Conservation (phyloP, 2,888 invertebrate genomes). For the Napeogenes inachia region DNA sequence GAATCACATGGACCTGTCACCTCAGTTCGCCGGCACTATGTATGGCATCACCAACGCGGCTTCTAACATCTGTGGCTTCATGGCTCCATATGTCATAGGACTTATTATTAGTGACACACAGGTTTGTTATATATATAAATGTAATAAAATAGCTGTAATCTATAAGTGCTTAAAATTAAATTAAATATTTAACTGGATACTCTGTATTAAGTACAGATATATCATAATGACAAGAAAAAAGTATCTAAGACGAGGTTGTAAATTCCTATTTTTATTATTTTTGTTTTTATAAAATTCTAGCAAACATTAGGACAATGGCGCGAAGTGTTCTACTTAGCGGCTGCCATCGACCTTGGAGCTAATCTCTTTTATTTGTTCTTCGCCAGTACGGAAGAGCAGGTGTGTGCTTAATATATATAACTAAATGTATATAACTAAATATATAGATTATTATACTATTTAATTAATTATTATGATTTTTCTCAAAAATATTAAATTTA, state of each 20-base stretch:
- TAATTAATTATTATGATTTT: no score
- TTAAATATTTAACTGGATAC: no score
- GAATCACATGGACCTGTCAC: conserved; percentile 90
- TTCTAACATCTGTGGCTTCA: conserved; percentile 88
- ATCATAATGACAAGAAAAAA: not conserved
- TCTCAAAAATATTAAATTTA: no score
- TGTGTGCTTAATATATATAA: conserved; percentile 26
- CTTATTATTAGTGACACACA: conserved; percentile 81
- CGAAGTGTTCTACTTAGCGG: conserved; percentile 88
- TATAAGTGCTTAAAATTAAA: no score
- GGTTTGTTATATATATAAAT: conserved; percentile 41
- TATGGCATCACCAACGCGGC: conserved; percentile 91
- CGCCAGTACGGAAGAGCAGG: conserved; percentile 87
- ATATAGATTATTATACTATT: no score
- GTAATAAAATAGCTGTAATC: not conserved
- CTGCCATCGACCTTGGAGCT: conserved; percentile 83
- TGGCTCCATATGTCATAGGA: conserved; percentile 88
- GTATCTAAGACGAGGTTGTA: conserved; percentile 1
- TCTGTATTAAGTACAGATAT: no score
- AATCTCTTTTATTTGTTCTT: conserved; percentile 88
- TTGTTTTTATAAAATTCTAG: conserved; percentile 54
- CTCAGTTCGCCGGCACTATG: conserved; percentile 89
- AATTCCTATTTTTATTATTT: not conserved
- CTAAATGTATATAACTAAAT: not conserved
- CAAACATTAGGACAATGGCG: conserved; percentile 86